Percentiles rank a stretch among this genome's conserved stretches.
These are phyloP conservation scores for Melikaiella ostensackeni DNA, from an alignment of 2,888 invertebrate species.

Conservation along the genomic window DNA sequence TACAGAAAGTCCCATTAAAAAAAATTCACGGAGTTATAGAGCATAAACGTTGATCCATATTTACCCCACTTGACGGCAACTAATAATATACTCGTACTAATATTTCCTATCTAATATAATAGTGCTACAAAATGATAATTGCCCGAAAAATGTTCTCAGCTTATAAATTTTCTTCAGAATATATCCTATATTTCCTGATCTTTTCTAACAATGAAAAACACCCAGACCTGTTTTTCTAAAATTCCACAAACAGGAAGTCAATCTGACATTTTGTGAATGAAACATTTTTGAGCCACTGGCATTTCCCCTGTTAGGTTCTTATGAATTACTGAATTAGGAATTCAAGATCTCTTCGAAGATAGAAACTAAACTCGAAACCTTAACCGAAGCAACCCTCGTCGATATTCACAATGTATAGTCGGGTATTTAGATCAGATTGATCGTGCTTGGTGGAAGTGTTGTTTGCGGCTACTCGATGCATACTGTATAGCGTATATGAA, in stretches of 20 bases:
- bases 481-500: constrained; percentile 48
- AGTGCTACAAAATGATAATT: no score
- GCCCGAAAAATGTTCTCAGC: no score
- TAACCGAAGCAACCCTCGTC: constrained; percentile 28
- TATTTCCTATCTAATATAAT: no score
- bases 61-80: no score
- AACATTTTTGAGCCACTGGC: not conserved
- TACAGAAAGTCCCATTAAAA: no score
- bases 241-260: constrained; percentile 10
- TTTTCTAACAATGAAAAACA: not conserved
- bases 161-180: no score
- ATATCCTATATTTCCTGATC: no score
- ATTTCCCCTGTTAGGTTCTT: not conserved
- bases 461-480: constrained; percentile 62
- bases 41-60: no score
- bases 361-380: constrained; percentile 29
- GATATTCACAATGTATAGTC: constrained; percentile 50
- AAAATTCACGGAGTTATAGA: no score
- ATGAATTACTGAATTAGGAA: constrained; percentile 25
- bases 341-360: constrained; percentile 48
- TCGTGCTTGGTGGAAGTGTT: constrained; percentile 59
- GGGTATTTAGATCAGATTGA: constrained; percentile 68
- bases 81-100: no score
- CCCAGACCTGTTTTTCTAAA: not conserved
- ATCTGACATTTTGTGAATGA: not conserved